Evolutionary conservation across 2,113 vertebrate genomes (phyloP), one percentile per base, ranked within the genome.

Genomic region (Dipodomys stephensi): DNA sequence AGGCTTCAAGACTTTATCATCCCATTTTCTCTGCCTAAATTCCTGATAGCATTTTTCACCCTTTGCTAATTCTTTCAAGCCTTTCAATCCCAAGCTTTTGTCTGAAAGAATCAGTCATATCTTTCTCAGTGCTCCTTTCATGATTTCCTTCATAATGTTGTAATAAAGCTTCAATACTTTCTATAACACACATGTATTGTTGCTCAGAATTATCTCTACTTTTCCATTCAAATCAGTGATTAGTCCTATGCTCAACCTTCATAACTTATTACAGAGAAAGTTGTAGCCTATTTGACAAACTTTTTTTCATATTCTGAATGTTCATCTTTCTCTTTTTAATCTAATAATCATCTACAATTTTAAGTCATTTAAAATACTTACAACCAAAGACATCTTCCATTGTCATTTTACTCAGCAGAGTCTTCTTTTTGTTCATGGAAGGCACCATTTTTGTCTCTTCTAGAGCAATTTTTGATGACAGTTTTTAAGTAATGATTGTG

Each of bases 351-450:
- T 3, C 25, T 1, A 39, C 28, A 39, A 74, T 2, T 46, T 90
- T 76, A 90, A 95, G 93, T 92, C 53, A 90, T 15, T 68, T 93
- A 20, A 93, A 67, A 65, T 77, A 22, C 25, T 53, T 83, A 9
- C 2, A 4, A 67, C 49, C 84, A 6, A 10, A 46, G 67, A 8
- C 16, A 83, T 20, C 25, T 44, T 92, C 46, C n/a, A 32, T 2
- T 72, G 23, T 30, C 6, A 5, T 76, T 76, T 83, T n/a, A 93
- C 83, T 35, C n/a, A 73, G 35, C 53, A 4, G 27, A 85, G 1
- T 44, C n/a, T 15, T 78, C 85, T 88, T 62, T 77, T n/a, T 87
- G 0, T 65, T 65, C 2, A 39, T 39, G 39, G 39, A 39, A 39
- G 39, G 39, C 6, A 81, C 4, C 20, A 1, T 71, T 15, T 87